These are phyloP conservation scores for Spisula solida DNA, from an alignment of 2,888 invertebrate species.

Conservation along the genomic window DNA sequence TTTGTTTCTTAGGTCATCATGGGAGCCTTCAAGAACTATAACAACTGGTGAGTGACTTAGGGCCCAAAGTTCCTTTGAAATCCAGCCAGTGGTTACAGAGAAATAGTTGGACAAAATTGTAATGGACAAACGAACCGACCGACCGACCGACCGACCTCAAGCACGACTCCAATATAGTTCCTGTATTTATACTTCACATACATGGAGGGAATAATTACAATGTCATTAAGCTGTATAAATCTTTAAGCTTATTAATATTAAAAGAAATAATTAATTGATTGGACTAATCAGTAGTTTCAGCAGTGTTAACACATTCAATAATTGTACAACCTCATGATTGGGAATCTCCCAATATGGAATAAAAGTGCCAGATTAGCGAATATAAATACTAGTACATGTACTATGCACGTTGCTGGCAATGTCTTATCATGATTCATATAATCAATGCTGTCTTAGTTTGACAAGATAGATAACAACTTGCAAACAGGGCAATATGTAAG, in stretches of 20 bases:
- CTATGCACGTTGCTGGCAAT: neutral
- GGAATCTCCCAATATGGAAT: neutral
- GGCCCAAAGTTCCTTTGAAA: too few species aligned
- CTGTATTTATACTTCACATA: too few species aligned
- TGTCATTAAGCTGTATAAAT: neutral
- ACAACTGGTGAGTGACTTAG: too few species aligned
- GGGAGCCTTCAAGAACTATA: too few species aligned
- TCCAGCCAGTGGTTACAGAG: too few species aligned
- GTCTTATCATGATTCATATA: neutral
- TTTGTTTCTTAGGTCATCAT: too few species aligned
- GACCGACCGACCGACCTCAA: too few species aligned
- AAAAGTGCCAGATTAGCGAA: neutral
- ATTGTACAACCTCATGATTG: neutral
- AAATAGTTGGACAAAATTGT: neutral
- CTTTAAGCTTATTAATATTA: neutral
- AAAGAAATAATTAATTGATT: neutral
- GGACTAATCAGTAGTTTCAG: neutral
- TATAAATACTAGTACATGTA: neutral
- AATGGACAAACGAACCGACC: neutral
- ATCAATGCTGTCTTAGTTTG: neutral
- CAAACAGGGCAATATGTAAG: neutral
- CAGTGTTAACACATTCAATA: neutral
- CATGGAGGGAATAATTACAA: too few species aligned
- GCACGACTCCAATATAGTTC: too few species aligned
- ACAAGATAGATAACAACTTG: neutral